phyloP scores from a whole-genome alignment of 2,113 vertebrate genomes.

The Chelonoidis abingdonii region DNA sequence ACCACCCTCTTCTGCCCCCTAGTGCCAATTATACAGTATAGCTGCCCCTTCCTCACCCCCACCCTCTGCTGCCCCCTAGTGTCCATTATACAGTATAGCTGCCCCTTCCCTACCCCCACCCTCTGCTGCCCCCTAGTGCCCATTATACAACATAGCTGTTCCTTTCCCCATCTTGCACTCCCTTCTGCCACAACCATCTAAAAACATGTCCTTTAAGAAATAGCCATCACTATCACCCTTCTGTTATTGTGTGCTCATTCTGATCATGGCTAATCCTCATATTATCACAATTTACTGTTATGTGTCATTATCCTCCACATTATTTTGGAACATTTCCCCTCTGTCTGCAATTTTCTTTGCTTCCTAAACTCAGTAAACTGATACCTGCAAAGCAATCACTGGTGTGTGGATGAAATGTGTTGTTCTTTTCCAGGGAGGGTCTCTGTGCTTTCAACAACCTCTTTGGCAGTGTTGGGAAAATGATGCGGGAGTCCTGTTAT shows the following conservation, averaged over 20 bases:
- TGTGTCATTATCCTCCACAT: neutral
- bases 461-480: neutral
- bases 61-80: no score
- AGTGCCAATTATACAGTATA: no score
- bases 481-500: no score
- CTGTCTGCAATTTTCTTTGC: neutral
- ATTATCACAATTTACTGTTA: neutral
- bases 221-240: neutral
- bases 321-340: neutral
- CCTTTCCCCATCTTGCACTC: neutral
- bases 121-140: no score
- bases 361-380: neutral
- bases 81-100: no score
- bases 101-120: no score
- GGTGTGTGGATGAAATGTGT: neutral
- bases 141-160: neutral
- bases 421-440: neutral
- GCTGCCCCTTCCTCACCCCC: rapidly evolving
- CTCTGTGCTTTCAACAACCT: neutral
- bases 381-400: neutral
- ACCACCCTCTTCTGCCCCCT: no score
- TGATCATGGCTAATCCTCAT: no score
- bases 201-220: neutral
- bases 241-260: neutral
- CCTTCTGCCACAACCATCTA: neutral